Base-by-base conservation (phyloP, 2,888 invertebrate species). In the Chalcis sispes region DNA sequence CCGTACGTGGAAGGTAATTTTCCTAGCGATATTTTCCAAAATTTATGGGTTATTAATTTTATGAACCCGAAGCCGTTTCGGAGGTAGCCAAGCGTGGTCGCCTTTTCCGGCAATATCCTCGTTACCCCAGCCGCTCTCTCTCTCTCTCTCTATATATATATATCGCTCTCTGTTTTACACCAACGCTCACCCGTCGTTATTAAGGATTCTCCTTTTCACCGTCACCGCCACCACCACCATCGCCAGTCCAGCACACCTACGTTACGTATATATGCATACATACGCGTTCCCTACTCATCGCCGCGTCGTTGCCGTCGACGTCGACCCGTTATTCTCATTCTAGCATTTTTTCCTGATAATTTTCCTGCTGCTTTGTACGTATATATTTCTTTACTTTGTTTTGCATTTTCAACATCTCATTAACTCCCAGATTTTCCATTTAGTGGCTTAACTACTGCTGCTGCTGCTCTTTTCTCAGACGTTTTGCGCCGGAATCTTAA, bases 21-120 rank as follows among this genome's bases (percentile, higher is more conserved):
- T 58, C 58, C 58, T 15, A 10, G 58, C 18, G 58, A 58, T 58
- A 32, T 18, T 58, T 58, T 10, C 58, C 58, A 13, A 58, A 58
- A 58, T 58, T 58, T 58, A 58, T 58, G 58, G 58, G 32, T 58
- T 58, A 58, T 58, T 58, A 58, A 58, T 58, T 58, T 58, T 58
- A 58, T 58, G 58, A 36, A 36, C 18, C 36, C 58, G 2, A n/a
- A 32, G 18, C 58, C 18, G 20, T 58, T 58, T 32, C 58, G 18
- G 18, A 29, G 36, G 58, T 18, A 29, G 32, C 32, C 58, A 23
- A 52, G 52, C 23, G 58, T 18, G 56, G 23, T 32, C 58, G 58
- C 36, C 36, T 32, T 58, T 58, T 58, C 58, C 36, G 58, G 58
- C 32, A 1, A 32, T 58, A 58, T 32, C 52, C 52, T 23, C 52